phyloP scores from a whole-genome alignment of 1,140 invertebrate species.

The Brachionus asplanchnoidis region DNA sequence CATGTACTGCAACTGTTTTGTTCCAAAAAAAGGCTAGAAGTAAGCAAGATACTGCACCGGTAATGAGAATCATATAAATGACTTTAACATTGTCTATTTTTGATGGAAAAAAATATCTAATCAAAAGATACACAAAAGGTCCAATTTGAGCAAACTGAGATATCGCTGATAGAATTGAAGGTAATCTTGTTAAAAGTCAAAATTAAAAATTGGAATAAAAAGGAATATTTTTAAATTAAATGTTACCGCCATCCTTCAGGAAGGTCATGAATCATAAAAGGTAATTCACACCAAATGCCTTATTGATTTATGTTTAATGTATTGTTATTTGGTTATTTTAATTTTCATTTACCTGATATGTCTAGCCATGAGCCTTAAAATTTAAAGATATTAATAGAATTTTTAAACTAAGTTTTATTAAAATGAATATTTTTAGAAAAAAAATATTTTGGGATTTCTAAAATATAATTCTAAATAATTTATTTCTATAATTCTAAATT shows the following conservation, averaged over 20 bases:
- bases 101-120: constrained; percentile 54
- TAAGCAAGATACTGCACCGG: constrained; percentile 66
- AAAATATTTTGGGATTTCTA: too few species aligned
- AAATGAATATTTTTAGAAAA: too few species aligned
- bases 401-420: neutral
- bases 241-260: constrained; percentile 84
- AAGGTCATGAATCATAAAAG: constrained; percentile 69
- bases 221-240: constrained; percentile 68
- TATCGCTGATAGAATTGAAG: constrained; percentile 21
- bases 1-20: constrained; percentile 61
- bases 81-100: constrained; percentile 48
- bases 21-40: constrained; percentile 72
- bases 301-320: constrained; percentile 74
- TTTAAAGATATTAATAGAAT: neutral
- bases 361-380: neutral
- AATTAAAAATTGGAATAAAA: neutral
- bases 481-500: too few species aligned
- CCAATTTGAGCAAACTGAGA: constrained; percentile 82
- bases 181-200: neutral
- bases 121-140: constrained; percentile 66
- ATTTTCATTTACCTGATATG: neutral
- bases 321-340: neutral
- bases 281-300: constrained; percentile 69
- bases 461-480: too few species aligned
- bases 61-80: constrained; percentile 66